These are phyloP conservation scores for Channa maculata DNA, from an alignment of 2,113 vertebrate genomes.

Conservation along the genomic window DNA sequence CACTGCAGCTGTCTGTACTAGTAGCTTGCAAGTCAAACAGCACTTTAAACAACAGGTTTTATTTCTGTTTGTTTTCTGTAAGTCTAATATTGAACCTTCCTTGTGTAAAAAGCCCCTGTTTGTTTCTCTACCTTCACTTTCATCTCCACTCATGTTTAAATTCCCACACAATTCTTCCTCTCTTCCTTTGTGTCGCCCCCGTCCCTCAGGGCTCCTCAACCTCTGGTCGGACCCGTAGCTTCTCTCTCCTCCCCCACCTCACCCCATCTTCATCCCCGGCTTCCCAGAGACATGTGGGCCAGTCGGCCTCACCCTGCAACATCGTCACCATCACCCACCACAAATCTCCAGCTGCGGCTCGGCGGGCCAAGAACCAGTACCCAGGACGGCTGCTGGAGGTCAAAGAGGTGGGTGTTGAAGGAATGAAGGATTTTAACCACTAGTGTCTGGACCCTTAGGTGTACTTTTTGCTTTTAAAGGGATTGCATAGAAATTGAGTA, in stretches of 20 bases:
- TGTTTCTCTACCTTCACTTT: slow-evolving; percentile 24
- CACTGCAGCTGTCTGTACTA: too few relatives aligned
- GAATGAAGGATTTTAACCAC: not conserved
- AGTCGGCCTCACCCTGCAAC: slow-evolving; percentile 83
- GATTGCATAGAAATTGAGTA: not conserved
- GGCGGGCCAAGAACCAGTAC: slow-evolving; percentile 88
- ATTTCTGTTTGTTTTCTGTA: too few relatives aligned
- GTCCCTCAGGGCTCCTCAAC: slow-evolving; percentile 84
- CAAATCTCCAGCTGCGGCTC: slow-evolving; percentile 94
- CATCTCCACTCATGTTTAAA: slow-evolving; percentile 29
- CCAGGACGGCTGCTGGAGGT: slow-evolving; percentile 91
- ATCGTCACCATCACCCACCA: slow-evolving; percentile 95
- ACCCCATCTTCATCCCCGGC: slow-evolving; percentile 88
- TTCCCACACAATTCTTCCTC: slow-evolving; percentile 31
- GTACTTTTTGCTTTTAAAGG: not conserved
- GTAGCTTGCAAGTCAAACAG: not conserved
- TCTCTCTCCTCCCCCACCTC: slow-evolving; percentile 90
- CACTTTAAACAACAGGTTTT: not conserved
- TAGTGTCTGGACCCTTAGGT: not conserved
- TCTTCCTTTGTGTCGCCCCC: slow-evolving; percentile 26
- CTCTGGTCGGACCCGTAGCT: slow-evolving; percentile 89
- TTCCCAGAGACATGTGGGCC: slow-evolving; percentile 86
- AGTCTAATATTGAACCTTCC: too few relatives aligned
- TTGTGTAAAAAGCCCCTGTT: too few relatives aligned
- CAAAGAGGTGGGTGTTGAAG: slow-evolving; percentile 89